Base-by-base conservation (phyloP, 2,888 invertebrate genomes). In the Andricus curvator region DNA sequence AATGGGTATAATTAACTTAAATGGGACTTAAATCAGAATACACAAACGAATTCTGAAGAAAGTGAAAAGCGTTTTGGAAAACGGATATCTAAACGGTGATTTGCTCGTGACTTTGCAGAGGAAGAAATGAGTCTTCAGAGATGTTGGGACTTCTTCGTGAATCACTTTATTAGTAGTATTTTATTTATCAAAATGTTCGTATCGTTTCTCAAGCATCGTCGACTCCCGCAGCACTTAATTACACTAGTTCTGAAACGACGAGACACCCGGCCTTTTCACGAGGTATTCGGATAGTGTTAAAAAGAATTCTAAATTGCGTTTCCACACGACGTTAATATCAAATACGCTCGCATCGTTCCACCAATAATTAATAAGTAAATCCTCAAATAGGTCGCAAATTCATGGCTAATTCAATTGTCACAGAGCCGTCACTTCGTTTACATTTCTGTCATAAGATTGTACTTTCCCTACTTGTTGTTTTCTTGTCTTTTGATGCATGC, bases 131-230 rank as follows among this genome's bases (percentile, higher is more conserved):
- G 68, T 86, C 84, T 84, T 81, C 80, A 84, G 85, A 85, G 88
- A 84, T 83, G 79, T 83, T 88, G 84, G 80, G 80, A 87, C 84
- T 89, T 90, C 87, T 89, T 88, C 89, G 90, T 88, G 87, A 90
- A 86, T 83, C 85, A 86, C 85, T 91, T 91, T 90, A 88, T 89
- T 89, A 84, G 84, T 89, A 85, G 84, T 85, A 81, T 87, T 90
- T 89, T 88, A 88, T 90, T 91, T 91, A 91, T 91, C 90, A 92
- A 92, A 92, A 91, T 88, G 89, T 88, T 89, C 85, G 86, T 89
- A 88, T 88, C 84, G 87, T 86, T 89, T 86, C 86, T 88, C 82
- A 86, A 74, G 84, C 84, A 86, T 83, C 82, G 87, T 88, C 87
- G 33, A 33, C 37, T n/a, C 33, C n/a, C 74, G 20, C 70, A 74